A percentile compares a stretch with the other conserved stretches of the same genome.
These are phyloP conservation scores for Alviniconcha strummeri DNA, from an alignment of 2,888 invertebrate genomes.

Conservation along the genomic window DNA sequence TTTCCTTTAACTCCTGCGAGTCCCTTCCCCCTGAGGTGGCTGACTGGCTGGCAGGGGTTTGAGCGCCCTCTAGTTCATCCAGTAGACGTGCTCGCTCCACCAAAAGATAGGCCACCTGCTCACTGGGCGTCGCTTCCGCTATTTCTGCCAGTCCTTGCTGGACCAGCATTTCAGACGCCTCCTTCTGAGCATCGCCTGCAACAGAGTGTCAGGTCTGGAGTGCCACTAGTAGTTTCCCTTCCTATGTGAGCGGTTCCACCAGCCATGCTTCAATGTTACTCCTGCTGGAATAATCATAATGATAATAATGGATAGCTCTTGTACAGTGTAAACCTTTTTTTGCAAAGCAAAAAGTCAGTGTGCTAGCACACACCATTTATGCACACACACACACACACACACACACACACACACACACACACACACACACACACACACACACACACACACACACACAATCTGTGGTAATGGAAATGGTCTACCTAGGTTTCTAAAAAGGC, in stretches of 20 bases:
- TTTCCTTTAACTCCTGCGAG: constrained; percentile 58
- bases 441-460: background rate
- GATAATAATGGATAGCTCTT: too few species aligned
- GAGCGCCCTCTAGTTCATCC: constrained; percentile 73
- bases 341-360: background rate
- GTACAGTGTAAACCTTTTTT: background rate
- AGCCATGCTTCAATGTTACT: background rate
- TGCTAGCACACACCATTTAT: too few species aligned
- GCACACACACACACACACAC: background rate
- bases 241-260: background rate
- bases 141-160: constrained; percentile 74
- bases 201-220: constrained; percentile 14
- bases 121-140: constrained; percentile 71
- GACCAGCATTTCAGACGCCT: constrained; percentile 70
- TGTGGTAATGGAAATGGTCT: too few species aligned
- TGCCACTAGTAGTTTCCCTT: background rate
- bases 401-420: background rate
- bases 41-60: constrained; percentile 28
- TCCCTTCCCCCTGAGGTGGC: constrained; percentile 39
- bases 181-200: constrained; percentile 55
- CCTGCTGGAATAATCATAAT: background rate
- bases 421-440: background rate
- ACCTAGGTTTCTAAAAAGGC: too few species aligned
- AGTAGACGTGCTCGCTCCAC: constrained; percentile 74
- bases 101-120: constrained; percentile 75